A percentile compares a stretch with the other conserved stretches of the same genome.
These are phyloP conservation scores for Hydrolagus affinis DNA, from an alignment of 2,113 vertebrate species.

Conservation along the genomic window DNA sequence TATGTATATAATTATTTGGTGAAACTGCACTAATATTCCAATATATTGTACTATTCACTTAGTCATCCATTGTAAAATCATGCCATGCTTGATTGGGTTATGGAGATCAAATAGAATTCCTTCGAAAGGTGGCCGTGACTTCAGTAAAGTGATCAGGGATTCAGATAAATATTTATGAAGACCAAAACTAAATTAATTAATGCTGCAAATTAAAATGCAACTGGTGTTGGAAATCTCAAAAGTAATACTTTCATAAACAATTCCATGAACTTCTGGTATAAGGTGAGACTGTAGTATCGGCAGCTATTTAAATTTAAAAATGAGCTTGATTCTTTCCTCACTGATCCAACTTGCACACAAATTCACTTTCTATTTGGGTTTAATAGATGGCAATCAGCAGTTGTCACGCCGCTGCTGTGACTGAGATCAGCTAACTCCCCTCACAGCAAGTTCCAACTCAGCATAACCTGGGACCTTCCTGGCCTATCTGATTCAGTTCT, in stretches of 20 bases:
- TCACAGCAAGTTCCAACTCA: no score
- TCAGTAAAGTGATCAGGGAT: background rate
- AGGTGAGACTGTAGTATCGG: no score
- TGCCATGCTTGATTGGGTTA: conserved; percentile 13
- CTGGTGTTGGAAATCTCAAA: background rate
- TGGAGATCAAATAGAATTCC: conserved; percentile 1
- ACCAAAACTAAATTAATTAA: conserved; percentile 20
- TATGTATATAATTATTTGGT: background rate
- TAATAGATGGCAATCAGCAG: no score
- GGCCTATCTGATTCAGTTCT: no score
- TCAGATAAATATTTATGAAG: conserved; percentile 8
- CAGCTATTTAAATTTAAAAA: no score
- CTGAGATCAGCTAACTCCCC: no score
- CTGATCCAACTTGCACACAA: no score
- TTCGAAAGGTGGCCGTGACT: background rate
- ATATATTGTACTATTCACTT: background rate
- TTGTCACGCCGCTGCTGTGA: no score
- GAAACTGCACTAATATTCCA: background rate
- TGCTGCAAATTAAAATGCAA: conserved; percentile 27
- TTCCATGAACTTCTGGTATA: background rate
- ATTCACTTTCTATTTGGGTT: no score
- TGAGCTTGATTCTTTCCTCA: no score
- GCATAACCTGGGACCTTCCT: no score
- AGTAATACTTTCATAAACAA: background rate
- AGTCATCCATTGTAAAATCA: background rate